Evolutionary conservation across 2,797 vertebrate species (phyloP).

Genomic region (Notolabrus celidotus): DNA sequence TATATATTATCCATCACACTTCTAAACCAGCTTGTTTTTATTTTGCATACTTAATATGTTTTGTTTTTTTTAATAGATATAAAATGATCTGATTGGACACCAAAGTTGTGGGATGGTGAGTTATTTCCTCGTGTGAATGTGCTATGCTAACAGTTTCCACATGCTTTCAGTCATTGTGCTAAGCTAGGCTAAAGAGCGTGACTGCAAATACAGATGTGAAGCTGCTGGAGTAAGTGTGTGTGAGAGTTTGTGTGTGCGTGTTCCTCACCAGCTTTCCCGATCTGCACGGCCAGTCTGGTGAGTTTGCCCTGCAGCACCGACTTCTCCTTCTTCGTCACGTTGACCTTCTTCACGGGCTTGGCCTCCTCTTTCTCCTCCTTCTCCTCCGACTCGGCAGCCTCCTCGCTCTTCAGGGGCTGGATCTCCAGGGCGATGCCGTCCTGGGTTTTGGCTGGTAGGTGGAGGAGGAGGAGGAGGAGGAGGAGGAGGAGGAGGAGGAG

Average conservation of each 20-base stretch:
- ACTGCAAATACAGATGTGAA: no score
- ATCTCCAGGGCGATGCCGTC: conserved; percentile 97
- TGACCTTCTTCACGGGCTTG: conserved; percentile 90
- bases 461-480: conserved; percentile 1
- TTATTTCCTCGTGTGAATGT: no score
- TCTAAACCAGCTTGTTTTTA: no score
- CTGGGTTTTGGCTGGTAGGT: conserved; percentile 93
- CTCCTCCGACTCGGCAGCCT: conserved; percentile 91
- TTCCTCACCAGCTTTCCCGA: conserved; percentile 94
- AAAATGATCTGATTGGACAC: no score
- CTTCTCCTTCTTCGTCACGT: conserved; percentile 96
- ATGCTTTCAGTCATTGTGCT: no score
- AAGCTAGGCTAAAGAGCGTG: no score
- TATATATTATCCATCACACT: no score
- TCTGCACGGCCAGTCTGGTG: conserved; percentile 94
- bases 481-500: conserved; percentile 25
- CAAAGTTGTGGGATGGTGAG: no score
- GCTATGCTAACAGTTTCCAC: no score
- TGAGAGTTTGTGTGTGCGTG: not conserved
- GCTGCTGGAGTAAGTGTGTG: no score
- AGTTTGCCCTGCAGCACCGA: conserved; percentile 98
- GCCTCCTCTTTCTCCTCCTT: conserved; percentile 89
- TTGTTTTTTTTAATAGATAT: no score
- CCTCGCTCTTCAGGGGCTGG: conserved; percentile 97
- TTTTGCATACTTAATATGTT: no score